Conservation (phyloP, 1,140 invertebrate species). For the Drosophila melanica region DNA sequence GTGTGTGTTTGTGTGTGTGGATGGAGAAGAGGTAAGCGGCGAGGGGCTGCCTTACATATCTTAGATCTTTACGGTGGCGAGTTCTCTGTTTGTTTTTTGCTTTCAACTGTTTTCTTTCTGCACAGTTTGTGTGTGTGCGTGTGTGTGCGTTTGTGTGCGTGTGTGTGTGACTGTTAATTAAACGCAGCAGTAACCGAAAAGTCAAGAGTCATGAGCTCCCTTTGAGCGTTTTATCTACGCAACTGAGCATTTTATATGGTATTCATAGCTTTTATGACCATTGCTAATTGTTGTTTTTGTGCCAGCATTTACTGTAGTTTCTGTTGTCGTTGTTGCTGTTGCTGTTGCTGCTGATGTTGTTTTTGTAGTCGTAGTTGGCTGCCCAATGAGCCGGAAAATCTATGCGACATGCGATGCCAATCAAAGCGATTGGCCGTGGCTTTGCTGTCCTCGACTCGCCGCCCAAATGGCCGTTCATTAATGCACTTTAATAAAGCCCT, state of each 20-base stretch:
- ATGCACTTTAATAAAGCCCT: constrained; percentile 63
- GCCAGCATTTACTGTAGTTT: neutral
- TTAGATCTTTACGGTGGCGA: constrained; percentile 71
- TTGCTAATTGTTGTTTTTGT: constrained; percentile 67
- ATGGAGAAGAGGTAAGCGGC: neutral
- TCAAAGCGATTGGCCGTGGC: constrained; percentile 65
- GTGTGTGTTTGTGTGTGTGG: constrained; percentile 3
- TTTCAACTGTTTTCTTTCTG: constrained; percentile 63
- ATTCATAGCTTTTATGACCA: constrained; percentile 73
- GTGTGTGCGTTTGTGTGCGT: constrained; percentile 1
- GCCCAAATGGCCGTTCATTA: constrained; percentile 57
- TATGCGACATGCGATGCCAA: constrained; percentile 80
- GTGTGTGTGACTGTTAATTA: constrained; percentile 61
- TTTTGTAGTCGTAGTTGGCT: neutral
- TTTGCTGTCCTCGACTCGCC: neutral
- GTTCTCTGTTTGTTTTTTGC: constrained; percentile 66
- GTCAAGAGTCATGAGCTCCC: constrained; percentile 54
- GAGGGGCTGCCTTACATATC: constrained; percentile 26
- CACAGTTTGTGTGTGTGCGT: constrained; percentile 1
- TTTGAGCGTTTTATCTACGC: constrained; percentile 49
- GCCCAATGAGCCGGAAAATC: constrained; percentile 75
- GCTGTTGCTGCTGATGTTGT: neutral
- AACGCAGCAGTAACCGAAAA: constrained; percentile 59
- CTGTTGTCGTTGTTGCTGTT: neutral
- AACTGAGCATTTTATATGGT: constrained; percentile 29